These are phyloP conservation scores for Alectura lathami DNA, from an alignment of 2,113 vertebrate species.

Conservation along the genomic window DNA sequence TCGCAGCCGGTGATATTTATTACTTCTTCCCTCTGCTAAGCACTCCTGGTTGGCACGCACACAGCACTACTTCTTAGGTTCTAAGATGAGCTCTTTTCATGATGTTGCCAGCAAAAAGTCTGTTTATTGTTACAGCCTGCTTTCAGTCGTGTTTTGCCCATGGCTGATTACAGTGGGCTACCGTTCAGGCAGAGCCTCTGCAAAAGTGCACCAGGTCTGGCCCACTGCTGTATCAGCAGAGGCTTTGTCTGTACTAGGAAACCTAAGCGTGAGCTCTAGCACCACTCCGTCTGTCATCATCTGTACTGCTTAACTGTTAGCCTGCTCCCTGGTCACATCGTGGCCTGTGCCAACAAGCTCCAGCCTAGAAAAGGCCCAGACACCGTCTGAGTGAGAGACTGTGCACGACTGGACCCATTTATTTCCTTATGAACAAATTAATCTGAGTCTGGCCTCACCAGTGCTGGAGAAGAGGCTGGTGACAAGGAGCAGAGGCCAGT, in stretches of 20 bases:
- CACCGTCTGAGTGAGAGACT: not conserved
- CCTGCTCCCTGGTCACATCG: not conserved
- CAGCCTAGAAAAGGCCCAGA: not conserved
- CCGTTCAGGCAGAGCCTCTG: not conserved
- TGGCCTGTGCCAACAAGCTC: not conserved
- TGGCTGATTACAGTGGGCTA: not conserved
- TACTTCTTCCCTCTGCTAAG: not conserved
- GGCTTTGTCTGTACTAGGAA: not conserved
- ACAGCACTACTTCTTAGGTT: not conserved
- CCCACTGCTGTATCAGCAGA: not conserved
- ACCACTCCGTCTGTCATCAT: not conserved
- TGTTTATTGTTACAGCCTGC: not conserved
- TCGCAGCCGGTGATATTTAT: not conserved
- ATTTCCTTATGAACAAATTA: not conserved
- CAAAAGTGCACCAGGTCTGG: not conserved
- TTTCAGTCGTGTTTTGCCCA: not conserved
- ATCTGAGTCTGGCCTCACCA: not conserved
- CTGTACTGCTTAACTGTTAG: not conserved
- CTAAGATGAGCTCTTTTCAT: not conserved
- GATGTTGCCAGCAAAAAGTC: not conserved
- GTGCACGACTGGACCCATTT: not conserved
- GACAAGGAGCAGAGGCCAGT: not conserved
- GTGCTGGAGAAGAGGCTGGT: not conserved
- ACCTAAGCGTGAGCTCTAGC: not conserved
- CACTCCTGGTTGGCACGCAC: not conserved